Conservation (phyloP, 2,888 invertebrate genomes). For the Ptychoptera contaminata region DNA sequence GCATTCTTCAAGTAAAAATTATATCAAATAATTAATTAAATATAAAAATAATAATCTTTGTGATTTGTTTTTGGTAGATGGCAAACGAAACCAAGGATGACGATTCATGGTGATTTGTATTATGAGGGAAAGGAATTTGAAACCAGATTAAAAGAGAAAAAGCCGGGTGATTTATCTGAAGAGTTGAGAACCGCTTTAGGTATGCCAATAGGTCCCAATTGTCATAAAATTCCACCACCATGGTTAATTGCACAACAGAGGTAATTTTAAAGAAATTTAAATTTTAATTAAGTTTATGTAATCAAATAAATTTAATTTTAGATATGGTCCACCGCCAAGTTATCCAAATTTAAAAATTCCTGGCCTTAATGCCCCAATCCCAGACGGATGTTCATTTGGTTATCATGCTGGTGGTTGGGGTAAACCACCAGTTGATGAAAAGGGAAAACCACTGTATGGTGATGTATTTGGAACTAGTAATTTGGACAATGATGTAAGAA, state of each 20-base stretch:
- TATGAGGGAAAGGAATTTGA: conserved; percentile 99
- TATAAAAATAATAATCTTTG: not conserved
- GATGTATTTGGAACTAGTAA: conserved; percentile 90
- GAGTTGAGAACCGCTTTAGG: conserved; percentile 92
- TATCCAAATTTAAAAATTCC: conserved; percentile 97
- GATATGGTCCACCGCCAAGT: conserved; percentile 95
- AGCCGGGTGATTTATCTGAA: conserved; percentile 93
- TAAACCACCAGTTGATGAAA: conserved; percentile 97
- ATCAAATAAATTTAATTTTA: conserved; percentile 27
- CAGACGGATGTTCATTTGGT: conserved; percentile 93
- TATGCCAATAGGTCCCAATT: conserved; percentile 94
- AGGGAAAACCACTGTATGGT: conserved; percentile 93
- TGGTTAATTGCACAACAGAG: conserved; percentile 57
- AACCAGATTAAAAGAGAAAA: conserved; percentile 92
- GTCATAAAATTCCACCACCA: conserved; percentile 81
- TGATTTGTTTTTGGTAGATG: conserved; percentile 41
- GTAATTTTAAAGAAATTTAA: not conserved
- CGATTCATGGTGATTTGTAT: conserved; percentile 96
- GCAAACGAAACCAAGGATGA: conserved; percentile 99
- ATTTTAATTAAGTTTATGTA: not conserved
- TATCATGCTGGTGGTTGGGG: conserved; percentile 99
- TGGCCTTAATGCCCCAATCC: conserved; percentile 95
- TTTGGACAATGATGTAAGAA: conserved; percentile 50
- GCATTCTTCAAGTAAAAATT: conserved; percentile 83
- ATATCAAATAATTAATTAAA: conserved; percentile 1